Evolutionary conservation across 1,140 invertebrate species (phyloP), one percentile per base, ranked within the genome.

Genomic region (Medauroidea extradentata): DNA sequence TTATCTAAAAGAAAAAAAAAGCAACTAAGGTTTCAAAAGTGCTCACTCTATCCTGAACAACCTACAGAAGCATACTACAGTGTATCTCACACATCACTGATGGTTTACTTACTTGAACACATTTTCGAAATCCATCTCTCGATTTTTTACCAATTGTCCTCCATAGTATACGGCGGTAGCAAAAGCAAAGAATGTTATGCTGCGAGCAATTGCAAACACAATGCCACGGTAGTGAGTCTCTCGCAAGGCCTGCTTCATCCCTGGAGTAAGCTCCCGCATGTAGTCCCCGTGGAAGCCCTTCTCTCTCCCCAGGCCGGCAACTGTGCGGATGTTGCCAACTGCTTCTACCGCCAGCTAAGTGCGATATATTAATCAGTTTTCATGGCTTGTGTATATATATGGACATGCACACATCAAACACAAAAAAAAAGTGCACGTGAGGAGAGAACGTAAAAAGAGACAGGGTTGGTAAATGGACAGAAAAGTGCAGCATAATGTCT

Each of bases 241-340:
- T 53, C 64, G 58, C 61, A 66, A 14, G 9, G 64, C 57, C 19
- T 14, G 50, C 58, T 59, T 62, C 51, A 72, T 69, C 8, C 67
- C 58, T 19, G 57, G 51, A 27, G 53, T 16, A 25, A 75, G 57
- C 14, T 65, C 57, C 8, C 53, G 48, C 3, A 62, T 59, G 61
- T 77, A 79, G 38, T 67, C 64, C 19, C 69, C 39, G 38, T 70
- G 67, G 65, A 82, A 80, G 14, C 67, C 67, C 13, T 66, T 57
- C 66, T 83, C 79, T 59, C 72, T 71, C 27, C 76, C 72, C 5
- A 83, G 65, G 48, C 74, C 71, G 2, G 77, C 76, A 2, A 83
- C 80, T n/a, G 81, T 83, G 43, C 80, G 69, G 14, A 83, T 81
- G 63, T 81, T 83, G 52, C 72, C 72, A 43, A 83, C 78, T 7